Conservation (phyloP, 2,888 invertebrate genomes). For the Celastrina argiolus region DNA sequence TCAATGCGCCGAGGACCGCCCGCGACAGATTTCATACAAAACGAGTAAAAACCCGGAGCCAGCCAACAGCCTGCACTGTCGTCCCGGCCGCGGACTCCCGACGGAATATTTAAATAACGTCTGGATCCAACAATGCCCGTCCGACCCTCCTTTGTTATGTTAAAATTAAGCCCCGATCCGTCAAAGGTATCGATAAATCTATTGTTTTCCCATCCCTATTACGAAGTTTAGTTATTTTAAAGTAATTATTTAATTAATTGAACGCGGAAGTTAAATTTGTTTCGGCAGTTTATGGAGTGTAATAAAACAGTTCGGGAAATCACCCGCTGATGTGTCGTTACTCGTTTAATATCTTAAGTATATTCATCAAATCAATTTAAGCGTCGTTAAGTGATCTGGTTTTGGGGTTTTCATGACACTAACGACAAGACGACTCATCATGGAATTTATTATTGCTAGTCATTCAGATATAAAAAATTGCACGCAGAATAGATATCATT, state of each 20-base stretch:
- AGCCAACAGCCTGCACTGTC: constrained; percentile 49
- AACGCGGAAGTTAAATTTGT: constrained; percentile 17
- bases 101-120: constrained; percentile 70
- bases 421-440: neutral
- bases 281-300: neutral
- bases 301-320: neutral
- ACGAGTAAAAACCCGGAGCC: constrained; percentile 45
- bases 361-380: neutral
- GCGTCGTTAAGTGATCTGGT: neutral
- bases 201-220: constrained; percentile 38
- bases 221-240: constrained; percentile 28
- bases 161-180: constrained; percentile 54
- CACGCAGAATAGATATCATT: neutral
- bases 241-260: constrained; percentile 26
- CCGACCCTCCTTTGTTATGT: constrained; percentile 63
- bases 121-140: constrained; percentile 66
- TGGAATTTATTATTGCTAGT: neutral
- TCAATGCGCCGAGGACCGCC: constrained; percentile 39
- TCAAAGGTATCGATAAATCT: constrained; percentile 40
- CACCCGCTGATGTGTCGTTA: neutral
- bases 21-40: constrained; percentile 50
- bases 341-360: neutral
- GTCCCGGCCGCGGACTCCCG: constrained; percentile 36
- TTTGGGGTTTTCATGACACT: neutral
- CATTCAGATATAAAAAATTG: too few relatives aligned